These are phyloP conservation scores for Aurelia coerulea DNA, from an alignment of 30 jellyfish, hydroid and myxozoan species.

Conservation along the genomic window DNA sequence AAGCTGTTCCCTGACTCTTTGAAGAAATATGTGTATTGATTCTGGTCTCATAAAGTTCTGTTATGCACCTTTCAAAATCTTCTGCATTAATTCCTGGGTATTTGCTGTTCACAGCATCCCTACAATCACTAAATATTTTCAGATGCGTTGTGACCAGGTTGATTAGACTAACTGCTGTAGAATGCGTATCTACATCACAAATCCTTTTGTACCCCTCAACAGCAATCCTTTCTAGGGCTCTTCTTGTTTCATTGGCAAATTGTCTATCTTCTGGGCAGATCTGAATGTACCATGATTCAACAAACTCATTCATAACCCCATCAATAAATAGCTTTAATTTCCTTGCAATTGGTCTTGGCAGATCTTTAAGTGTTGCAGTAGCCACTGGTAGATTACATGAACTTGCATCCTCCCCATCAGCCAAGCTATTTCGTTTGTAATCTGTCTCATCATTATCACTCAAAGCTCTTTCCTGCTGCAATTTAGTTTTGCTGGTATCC, in stretches of 20 bases:
- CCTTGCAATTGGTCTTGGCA: conserved; percentile 93
- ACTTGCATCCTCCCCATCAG: background rate
- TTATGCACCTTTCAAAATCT: conserved; percentile 81
- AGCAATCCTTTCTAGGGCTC: conserved; percentile 71
- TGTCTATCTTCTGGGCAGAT: conserved; percentile 88
- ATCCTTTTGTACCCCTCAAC: conserved; percentile 67
- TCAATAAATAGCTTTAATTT: conserved; percentile 64
- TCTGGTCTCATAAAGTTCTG: conserved; percentile 90
- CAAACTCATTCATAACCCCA: conserved; percentile 79
- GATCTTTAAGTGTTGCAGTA: conserved; percentile 43
- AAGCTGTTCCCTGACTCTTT: conserved; percentile 77
- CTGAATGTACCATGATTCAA: conserved; percentile 80
- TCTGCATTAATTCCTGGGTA: conserved; percentile 82
- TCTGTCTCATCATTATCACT: background rate
- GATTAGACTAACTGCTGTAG: conserved; percentile 66
- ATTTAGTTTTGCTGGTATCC: background rate
- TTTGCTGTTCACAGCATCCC: conserved; percentile 79
- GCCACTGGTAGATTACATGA: background rate
- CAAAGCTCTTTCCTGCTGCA: background rate
- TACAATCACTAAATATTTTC: conserved; percentile 82
- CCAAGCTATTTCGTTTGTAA: background rate
- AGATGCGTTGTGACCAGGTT: conserved; percentile 79
- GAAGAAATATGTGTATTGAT: conserved; percentile 76
- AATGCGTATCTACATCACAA: conserved; percentile 61
- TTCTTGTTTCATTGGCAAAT: conserved; percentile 73